Evolutionary conservation across 2,113 vertebrate species (phyloP).

Genomic region (Sturnira hondurensis): DNA sequence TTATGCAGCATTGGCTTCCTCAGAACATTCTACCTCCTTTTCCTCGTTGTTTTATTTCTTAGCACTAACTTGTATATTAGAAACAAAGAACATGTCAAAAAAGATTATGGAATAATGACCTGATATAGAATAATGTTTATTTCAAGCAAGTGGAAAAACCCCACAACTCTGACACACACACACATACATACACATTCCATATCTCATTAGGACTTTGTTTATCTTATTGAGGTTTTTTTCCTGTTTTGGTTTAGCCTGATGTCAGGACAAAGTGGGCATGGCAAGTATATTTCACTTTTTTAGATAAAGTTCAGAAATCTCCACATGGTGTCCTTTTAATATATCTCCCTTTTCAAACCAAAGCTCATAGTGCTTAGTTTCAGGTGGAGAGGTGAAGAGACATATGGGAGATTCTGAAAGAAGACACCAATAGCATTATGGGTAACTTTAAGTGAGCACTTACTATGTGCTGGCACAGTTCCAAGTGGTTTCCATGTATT

Average conservation of each 20-base stretch:
- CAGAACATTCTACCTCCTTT: conserved; percentile 13
- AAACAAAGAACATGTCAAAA: conserved; percentile 46
- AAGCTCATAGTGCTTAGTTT: not conserved
- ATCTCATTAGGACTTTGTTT: conserved; percentile 3
- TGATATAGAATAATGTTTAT: conserved; percentile 48
- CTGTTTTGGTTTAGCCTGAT: conserved; percentile 28
- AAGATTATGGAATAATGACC: conserved; percentile 39
- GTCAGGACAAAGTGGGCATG: conserved; percentile 37
- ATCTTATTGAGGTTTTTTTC: conserved; percentile 9
- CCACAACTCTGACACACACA: no score
- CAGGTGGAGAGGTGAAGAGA: not conserved
- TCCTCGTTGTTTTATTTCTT: conserved; percentile 53
- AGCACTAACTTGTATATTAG: conserved; percentile 2
- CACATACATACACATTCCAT: not conserved
- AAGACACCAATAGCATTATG: not conserved
- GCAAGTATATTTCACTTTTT: conserved; percentile 47
- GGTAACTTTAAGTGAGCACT: not conserved
- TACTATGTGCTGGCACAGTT: not conserved
- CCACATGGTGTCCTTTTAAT: not conserved
- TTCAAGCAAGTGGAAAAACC: not conserved
- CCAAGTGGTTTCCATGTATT: not conserved
- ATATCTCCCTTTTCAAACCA: not conserved
- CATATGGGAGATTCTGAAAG: not conserved
- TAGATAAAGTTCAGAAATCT: conserved; percentile 52
- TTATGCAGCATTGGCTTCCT: conserved; percentile 13